Percentiles rank a stretch among this genome's conserved stretches.
Evolutionary conservation across 2,888 invertebrate species (phyloP).

Genomic region (Sminthurides aquaticus): DNA sequence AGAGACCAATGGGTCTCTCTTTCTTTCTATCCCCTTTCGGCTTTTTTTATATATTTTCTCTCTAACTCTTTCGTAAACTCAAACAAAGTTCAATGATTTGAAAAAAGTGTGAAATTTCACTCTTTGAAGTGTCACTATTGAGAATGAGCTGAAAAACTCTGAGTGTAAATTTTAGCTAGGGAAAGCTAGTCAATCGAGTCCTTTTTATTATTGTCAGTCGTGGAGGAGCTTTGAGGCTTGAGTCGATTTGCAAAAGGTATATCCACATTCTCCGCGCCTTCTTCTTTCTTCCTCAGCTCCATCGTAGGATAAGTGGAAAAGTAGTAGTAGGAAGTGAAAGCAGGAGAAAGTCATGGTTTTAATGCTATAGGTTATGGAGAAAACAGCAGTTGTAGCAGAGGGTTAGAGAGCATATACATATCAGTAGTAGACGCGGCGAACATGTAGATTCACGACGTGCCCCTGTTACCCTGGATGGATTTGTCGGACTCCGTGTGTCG

Average conservation of each 20-base stretch:
- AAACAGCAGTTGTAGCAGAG: too few relatives aligned
- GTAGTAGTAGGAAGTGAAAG: too few relatives aligned
- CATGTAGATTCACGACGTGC: too few relatives aligned
- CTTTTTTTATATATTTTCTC: background rate
- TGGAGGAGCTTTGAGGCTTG: slow-evolving; percentile 5
- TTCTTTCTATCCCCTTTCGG: background rate
- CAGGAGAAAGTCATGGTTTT: too few relatives aligned
- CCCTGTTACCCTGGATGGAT: too few relatives aligned
- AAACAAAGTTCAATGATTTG: slow-evolving; percentile 25
- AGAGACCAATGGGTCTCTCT: background rate
- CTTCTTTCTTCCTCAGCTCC: background rate
- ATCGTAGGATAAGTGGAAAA: too few relatives aligned
- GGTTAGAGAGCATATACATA: too few relatives aligned
- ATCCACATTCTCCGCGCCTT: background rate
- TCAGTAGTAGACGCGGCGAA: too few relatives aligned
- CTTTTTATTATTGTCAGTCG: slow-evolving; percentile 20
- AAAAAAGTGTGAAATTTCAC: slow-evolving; percentile 23
- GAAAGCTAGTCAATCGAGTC: slow-evolving; percentile 13
- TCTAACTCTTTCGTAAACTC: slow-evolving; percentile 15
- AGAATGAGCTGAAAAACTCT: slow-evolving; percentile 14
- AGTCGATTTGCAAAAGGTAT: slow-evolving; percentile 19
- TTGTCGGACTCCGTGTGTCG: too few relatives aligned
- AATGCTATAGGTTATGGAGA: too few relatives aligned
- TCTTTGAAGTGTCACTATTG: slow-evolving; percentile 23
- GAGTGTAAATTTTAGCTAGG: slow-evolving; percentile 12